phyloP scores from a whole-genome alignment of 2,888 invertebrate genomes.

The Terebella lapidaria region DNA sequence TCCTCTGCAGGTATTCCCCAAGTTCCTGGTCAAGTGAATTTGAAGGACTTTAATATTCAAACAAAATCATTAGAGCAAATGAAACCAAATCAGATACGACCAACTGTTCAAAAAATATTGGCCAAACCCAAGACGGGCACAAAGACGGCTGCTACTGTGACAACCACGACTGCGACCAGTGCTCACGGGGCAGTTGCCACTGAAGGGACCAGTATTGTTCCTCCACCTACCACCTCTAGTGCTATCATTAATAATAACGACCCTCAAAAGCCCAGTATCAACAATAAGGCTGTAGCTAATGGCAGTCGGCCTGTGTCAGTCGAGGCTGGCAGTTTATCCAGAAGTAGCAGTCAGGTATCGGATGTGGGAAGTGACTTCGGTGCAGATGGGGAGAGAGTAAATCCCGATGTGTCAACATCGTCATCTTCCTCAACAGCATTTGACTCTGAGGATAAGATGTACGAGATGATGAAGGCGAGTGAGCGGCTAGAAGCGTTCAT shows the following conservation, averaged over 20 bases:
- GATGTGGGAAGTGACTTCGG: neutral
- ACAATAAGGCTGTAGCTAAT: neutral
- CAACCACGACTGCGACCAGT: neutral
- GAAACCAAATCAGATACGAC: too few species aligned
- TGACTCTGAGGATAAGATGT: conserved; percentile 1
- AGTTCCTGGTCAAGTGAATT: conserved; percentile 18
- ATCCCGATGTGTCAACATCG: neutral
- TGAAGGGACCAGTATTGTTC: neutral
- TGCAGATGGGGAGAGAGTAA: conserved; percentile 12
- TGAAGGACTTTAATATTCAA: conserved; percentile 18
- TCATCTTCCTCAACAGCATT: neutral
- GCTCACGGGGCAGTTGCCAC: neutral
- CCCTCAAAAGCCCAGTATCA: neutral
- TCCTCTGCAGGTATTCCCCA: conserved; percentile 2
- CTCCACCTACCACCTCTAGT: neutral
- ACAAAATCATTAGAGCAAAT: conserved; percentile 12
- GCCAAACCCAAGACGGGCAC: conserved; percentile 7
- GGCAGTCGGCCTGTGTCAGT: neutral
- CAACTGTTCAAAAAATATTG: conserved; percentile 36
- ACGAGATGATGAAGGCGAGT: conserved; percentile 34
- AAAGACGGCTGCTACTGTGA: neutral
- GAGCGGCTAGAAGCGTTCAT: conserved; percentile 52
- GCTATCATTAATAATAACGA: neutral
- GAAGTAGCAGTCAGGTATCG: neutral
- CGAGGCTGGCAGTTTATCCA: neutral